A percentile compares a stretch with the other conserved stretches of the same genome.
Evolutionary conservation across 2,888 invertebrate genomes (phyloP).

Genomic region (Caenorhabditis angaria): DNA sequence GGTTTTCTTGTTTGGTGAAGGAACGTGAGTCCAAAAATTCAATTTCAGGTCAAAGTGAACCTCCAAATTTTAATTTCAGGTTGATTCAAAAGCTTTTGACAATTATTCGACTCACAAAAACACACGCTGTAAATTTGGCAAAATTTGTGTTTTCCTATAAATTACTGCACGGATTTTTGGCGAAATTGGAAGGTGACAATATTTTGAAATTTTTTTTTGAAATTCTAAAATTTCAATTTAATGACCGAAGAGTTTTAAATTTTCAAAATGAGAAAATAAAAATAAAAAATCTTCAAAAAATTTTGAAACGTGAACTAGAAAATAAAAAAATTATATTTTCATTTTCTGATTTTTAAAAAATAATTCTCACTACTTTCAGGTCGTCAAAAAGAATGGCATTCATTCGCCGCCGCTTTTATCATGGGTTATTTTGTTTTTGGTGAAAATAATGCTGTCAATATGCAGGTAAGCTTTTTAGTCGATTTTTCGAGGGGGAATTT

Average conservation of each 20-base stretch:
- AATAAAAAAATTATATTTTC: no score
- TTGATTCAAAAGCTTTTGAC: conserved; percentile 72
- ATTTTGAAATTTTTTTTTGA: no score
- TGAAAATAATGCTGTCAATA: conserved; percentile 75
- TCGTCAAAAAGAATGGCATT: conserved; percentile 56
- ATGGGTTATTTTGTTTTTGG: conserved; percentile 75
- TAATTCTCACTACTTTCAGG: no score
- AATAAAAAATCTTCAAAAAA: background rate
- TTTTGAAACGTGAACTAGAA: no score
- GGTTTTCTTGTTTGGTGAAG: conserved; percentile 75
- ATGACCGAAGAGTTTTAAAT: background rate
- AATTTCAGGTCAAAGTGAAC: no score
- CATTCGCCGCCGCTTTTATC: conserved; percentile 74
- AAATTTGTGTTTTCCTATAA: conserved; percentile 75
- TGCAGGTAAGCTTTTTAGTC: conserved; percentile 74
- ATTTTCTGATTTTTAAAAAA: no score
- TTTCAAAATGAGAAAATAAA: background rate
- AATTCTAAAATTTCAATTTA: background rate
- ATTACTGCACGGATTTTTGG: conserved; percentile 66
- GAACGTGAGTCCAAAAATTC: conserved; percentile 70
- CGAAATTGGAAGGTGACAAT: conserved; percentile 37
- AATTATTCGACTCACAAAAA: conserved; percentile 74
- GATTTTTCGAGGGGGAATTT: no score
- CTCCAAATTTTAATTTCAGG: conserved; percentile 64
- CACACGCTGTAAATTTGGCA: conserved; percentile 74